These are phyloP conservation scores for Sogatella furcifera DNA, from an alignment of 1,140 invertebrate species.

Conservation along the genomic window DNA sequence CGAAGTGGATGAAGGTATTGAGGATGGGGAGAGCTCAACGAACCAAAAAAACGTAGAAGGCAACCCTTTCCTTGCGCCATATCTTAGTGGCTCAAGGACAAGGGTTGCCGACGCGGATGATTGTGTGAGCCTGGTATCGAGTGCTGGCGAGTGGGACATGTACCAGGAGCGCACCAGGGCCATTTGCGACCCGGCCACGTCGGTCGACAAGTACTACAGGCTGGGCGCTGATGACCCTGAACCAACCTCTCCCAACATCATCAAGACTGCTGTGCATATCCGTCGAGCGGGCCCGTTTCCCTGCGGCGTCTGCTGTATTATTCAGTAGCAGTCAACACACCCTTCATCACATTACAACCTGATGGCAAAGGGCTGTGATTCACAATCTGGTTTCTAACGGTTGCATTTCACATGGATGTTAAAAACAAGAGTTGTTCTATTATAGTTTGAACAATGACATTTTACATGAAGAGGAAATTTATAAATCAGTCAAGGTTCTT, in stretches of 20 bases:
- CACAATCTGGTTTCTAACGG: conserved; percentile 4
- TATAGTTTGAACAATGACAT: too few relatives aligned
- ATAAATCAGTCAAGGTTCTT: too few relatives aligned
- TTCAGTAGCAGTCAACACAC: conserved; percentile 16
- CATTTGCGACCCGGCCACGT: conserved; percentile 17
- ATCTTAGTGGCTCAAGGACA: conserved; percentile 23
- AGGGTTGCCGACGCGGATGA: conserved; percentile 20
- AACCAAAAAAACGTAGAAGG: conserved; percentile 32
- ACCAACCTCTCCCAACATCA: neutral
- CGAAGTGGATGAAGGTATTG: conserved; percentile 20
- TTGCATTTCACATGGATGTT: too few relatives aligned
- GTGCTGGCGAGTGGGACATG: conserved; percentile 11
- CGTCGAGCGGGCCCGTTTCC: conserved; percentile 15
- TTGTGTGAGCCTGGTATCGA: conserved; percentile 1
- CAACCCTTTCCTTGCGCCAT: conserved; percentile 33
- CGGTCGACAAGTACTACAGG: conserved; percentile 19
- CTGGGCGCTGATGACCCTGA: conserved; percentile 10
- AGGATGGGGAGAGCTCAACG: conserved; percentile 19
- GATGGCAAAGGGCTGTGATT: neutral
- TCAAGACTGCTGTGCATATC: conserved; percentile 18
- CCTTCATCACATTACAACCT: neutral
- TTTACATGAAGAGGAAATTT: too few relatives aligned
- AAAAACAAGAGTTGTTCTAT: too few relatives aligned
- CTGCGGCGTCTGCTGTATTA: conserved; percentile 23
- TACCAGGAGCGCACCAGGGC: conserved; percentile 6